phyloP scores from a whole-genome alignment of 2,888 invertebrate species.

The Myopa testacea region DNA sequence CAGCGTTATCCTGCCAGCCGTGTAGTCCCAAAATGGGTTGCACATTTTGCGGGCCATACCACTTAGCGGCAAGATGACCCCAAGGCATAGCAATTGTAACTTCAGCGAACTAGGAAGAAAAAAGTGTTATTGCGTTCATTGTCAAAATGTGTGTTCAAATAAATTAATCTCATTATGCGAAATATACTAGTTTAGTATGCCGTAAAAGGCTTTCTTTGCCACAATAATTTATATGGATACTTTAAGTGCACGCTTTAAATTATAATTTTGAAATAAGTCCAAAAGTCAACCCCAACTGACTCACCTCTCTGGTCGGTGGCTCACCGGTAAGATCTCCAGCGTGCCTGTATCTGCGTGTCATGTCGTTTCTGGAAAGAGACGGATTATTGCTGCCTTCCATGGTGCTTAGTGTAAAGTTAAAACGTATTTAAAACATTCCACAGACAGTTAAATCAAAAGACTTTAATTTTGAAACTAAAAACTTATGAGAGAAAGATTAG shows the following conservation, averaged over 20 bases:
- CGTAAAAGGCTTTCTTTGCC: too few species aligned
- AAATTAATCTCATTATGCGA: not conserved
- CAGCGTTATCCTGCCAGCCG: slow-evolving; percentile 85
- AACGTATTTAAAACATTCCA: not conserved
- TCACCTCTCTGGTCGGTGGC: slow-evolving; percentile 58
- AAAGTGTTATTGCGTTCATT: not conserved
- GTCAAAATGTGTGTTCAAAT: not conserved
- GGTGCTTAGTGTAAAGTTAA: slow-evolving; percentile 35
- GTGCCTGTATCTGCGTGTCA: slow-evolving; percentile 58
- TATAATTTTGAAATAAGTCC: not conserved
- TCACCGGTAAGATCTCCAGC: slow-evolving; percentile 64
- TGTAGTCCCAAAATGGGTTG: slow-evolving; percentile 79
- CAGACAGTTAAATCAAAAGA: not conserved
- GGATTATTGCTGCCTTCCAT: slow-evolving; percentile 44
- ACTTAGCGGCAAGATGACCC: slow-evolving; percentile 78
- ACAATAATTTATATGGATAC: not conserved
- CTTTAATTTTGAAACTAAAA: not conserved
- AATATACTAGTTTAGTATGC: not conserved
- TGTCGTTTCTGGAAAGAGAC: slow-evolving; percentile 42
- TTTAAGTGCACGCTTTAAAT: too few species aligned
- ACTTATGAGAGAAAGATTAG: not conserved
- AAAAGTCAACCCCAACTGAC: slow-evolving; percentile 17
- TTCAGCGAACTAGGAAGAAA: slow-evolving; percentile 70
- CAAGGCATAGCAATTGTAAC: slow-evolving; percentile 77
- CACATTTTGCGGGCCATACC: slow-evolving; percentile 75